Percentiles rank a stretch among this genome's conserved stretches.
These are phyloP conservation scores for Synergus japonicus DNA, from an alignment of 2,888 invertebrate species.

Conservation along the genomic window DNA sequence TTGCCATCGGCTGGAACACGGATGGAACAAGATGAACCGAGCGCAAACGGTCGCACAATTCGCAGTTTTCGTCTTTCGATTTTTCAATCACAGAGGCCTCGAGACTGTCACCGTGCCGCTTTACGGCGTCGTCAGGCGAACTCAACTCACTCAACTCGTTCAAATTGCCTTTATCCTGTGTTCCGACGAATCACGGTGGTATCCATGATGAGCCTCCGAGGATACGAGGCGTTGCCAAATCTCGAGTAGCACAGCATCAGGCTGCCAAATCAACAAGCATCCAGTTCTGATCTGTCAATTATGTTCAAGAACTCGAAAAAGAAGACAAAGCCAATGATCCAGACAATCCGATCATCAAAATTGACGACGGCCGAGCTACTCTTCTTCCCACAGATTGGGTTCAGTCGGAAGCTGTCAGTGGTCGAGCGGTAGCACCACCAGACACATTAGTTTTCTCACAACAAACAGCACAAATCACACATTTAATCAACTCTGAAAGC, in stretches of 20 bases:
- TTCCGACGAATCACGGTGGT: constrained; percentile 65
- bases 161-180: constrained; percentile 71
- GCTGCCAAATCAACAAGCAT: background rate
- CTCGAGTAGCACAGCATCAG: constrained; percentile 48
- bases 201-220: constrained; percentile 63
- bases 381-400: background rate
- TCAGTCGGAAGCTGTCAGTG: background rate
- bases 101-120: background rate
- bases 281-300: constrained; percentile 10
- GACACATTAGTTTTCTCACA: background rate
- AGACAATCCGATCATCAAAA: background rate
- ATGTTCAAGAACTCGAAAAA: constrained; percentile 44
- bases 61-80: background rate
- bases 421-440: background rate
- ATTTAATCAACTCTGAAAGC: background rate
- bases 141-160: constrained; percentile 60
- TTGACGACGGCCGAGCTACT: background rate
- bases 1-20: constrained; percentile 7
- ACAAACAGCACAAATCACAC: background rate
- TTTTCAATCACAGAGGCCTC: background rate
- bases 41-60: background rate
- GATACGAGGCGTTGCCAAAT: constrained; percentile 62
- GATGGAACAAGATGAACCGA: background rate
- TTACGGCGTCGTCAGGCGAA: background rate
- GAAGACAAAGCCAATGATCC: constrained; percentile 42